Evolutionary conservation across 2,797 vertebrate genomes (phyloP).

Genomic region (Limosa lapponica): DNA sequence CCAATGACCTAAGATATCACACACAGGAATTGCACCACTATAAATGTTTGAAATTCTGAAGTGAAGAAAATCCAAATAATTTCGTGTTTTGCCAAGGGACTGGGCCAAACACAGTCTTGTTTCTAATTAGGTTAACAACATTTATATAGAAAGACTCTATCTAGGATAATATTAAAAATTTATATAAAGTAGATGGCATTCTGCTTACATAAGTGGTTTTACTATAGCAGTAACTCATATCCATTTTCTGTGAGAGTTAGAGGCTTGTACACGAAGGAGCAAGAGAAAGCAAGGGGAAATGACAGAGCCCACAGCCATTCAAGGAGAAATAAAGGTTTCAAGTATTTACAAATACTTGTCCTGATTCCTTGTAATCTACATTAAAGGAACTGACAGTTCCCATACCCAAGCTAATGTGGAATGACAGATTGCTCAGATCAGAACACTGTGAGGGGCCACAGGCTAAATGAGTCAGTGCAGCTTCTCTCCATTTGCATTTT

Average conservation of each 20-base stretch:
- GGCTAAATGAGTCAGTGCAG: constrained; percentile 43
- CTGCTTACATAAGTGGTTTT: constrained; percentile 19
- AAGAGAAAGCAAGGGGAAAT: neutral
- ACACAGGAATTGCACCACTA: neutral
- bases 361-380: constrained; percentile 6
- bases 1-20: neutral
- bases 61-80: neutral
- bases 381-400: constrained; percentile 57
- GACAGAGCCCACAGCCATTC: neutral
- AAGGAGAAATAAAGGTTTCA: constrained; percentile 38
- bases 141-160: constrained; percentile 31
- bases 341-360: constrained; percentile 54
- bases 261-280: neutral
- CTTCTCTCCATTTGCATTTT: neutral
- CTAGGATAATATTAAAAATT: constrained; percentile 3
- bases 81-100: neutral
- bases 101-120: neutral
- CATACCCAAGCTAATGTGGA: constrained; percentile 44
- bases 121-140: constrained; percentile 58
- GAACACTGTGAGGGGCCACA: neutral
- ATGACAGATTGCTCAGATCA: constrained; percentile 61
- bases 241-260: constrained; percentile 2
- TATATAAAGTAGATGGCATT: neutral
- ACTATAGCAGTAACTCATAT: constrained; percentile 22
- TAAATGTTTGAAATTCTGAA: neutral